Percentiles rank a stretch among this genome's conserved stretches.
Evolutionary conservation across 2,888 invertebrate species (phyloP).

Genomic region (Dorcus parallelipipedus): DNA sequence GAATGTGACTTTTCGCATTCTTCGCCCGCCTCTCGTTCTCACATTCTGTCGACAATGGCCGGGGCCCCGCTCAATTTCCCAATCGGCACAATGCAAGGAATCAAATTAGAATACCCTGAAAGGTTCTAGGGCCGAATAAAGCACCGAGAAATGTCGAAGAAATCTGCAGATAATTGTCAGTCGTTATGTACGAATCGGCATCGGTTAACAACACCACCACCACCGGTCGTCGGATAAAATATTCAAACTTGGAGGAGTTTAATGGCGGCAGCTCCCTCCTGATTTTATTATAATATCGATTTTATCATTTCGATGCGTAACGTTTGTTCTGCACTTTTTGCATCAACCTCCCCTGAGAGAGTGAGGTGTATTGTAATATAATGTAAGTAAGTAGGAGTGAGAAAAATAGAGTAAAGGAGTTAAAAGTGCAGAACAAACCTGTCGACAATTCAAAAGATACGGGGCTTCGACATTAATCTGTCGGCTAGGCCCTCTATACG

Average conservation of each 20-base stretch:
- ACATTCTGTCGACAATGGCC: conserved; percentile 16
- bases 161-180: conserved; percentile 25
- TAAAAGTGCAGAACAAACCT: too few relatives aligned
- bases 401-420: too few relatives aligned
- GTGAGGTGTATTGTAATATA: too few relatives aligned
- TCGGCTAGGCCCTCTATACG: too few relatives aligned
- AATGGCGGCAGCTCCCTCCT: conserved; percentile 14
- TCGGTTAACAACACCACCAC: conserved; percentile 18
- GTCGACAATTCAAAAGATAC: too few relatives aligned
- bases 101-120: conserved; percentile 36
- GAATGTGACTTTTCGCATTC: conserved; percentile 18
- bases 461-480: too few relatives aligned
- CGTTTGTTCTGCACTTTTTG: too few relatives aligned
- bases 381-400: too few relatives aligned
- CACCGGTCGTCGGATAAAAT: conserved; percentile 20
- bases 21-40: conserved; percentile 10
- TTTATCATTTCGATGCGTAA: conserved; percentile 5
- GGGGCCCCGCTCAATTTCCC: conserved; percentile 34
- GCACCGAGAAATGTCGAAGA: conserved; percentile 18
- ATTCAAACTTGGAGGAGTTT: conserved; percentile 18
- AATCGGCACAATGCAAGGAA: conserved; percentile 36
- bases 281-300: conserved; percentile 22
- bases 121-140: conserved; percentile 27
- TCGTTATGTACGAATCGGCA: conserved; percentile 18
- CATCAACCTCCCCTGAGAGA: too few relatives aligned